A percentile compares a stretch with the other conserved stretches of the same genome.
phyloP scores from a whole-genome alignment of 2,113 vertebrate genomes.

The Oryzias melastigma region DNA sequence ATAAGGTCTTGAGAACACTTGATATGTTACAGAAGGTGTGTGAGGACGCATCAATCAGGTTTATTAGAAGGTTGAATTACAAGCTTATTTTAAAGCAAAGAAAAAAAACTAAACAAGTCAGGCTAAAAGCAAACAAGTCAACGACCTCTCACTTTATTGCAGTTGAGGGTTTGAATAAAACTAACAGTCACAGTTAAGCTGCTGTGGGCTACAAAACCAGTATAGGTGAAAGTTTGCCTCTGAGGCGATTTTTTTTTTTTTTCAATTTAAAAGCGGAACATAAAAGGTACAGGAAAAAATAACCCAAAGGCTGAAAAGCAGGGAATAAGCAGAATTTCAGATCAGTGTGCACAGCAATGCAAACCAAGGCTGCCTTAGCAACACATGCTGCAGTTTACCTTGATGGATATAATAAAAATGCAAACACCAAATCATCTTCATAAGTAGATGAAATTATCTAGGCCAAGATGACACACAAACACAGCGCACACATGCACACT shows the following conservation, averaged over 20 bases:
- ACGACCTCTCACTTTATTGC: slow-evolving; percentile 27
- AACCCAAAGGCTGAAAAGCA: slow-evolving; percentile 2
- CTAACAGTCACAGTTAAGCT: slow-evolving; percentile 23
- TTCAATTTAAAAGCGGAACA: slow-evolving; percentile 1
- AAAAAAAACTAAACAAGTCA: slow-evolving; percentile 38
- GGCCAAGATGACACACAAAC: slow-evolving; percentile 2
- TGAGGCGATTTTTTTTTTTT: slow-evolving; percentile 4
- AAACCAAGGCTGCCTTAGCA: background rate
- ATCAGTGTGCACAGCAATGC: slow-evolving; percentile 1
- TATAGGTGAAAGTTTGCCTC: slow-evolving; percentile 15
- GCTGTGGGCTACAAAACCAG: slow-evolving; percentile 5
- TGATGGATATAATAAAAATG: slow-evolving; percentile 7
- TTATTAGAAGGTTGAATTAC: slow-evolving; percentile 49
- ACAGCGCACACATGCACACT: background rate
- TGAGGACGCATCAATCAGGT: slow-evolving; percentile 41
- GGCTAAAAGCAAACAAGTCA: slow-evolving; percentile 35
- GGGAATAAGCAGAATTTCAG: background rate
- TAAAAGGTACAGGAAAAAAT: slow-evolving; percentile 17
- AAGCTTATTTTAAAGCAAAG: slow-evolving; percentile 23
- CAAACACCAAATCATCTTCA: slow-evolving; percentile 10
- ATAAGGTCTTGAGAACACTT: slow-evolving; percentile 24
- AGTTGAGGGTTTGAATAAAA: slow-evolving; percentile 41
- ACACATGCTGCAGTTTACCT: slow-evolving; percentile 9
- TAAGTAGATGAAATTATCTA: slow-evolving; percentile 26
- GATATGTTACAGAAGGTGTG: slow-evolving; percentile 41